Conservation (phyloP, 2,888 invertebrate genomes). For the Cataglyphis altisquamis region DNA sequence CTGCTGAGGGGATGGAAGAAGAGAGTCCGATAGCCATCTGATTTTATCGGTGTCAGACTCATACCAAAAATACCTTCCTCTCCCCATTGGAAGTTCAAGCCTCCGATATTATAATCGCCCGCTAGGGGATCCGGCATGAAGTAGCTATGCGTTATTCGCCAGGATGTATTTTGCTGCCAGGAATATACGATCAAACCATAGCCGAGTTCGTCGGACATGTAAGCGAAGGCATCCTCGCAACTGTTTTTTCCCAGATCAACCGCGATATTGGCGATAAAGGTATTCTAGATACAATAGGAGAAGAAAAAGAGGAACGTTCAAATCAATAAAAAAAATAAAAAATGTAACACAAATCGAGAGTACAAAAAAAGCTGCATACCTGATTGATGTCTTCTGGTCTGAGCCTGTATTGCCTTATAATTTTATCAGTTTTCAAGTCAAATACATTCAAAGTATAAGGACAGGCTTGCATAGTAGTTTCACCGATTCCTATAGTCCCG, state of each 20-base stretch:
- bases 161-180: slow-evolving; percentile 92
- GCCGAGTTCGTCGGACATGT: slow-evolving; percentile 93
- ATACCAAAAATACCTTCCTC: slow-evolving; percentile 94
- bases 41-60: slow-evolving; percentile 89
- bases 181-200: slow-evolving; percentile 94
- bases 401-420: slow-evolving; percentile 91
- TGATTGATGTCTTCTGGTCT: slow-evolving; percentile 91
- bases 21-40: slow-evolving; percentile 90
- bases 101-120: slow-evolving; percentile 93
- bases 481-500: slow-evolving; percentile 93
- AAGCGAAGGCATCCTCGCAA: slow-evolving; percentile 93
- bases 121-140: slow-evolving; percentile 94
- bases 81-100: slow-evolving; percentile 94
- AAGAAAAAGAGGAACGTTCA: background rate
- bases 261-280: slow-evolving; percentile 95
- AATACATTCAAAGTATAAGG: slow-evolving; percentile 93
- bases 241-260: slow-evolving; percentile 90
- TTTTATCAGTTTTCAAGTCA: slow-evolving; percentile 91
- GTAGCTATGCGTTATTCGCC: slow-evolving; percentile 93
- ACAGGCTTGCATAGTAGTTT: slow-evolving; percentile 92
- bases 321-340: background rate
- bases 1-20: slow-evolving; percentile 94
- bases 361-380: slow-evolving; percentile 68
- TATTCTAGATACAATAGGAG: slow-evolving; percentile 85
- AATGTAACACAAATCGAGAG: background rate